These are phyloP conservation scores for Etheostoma spectabile DNA, from an alignment of 2,113 vertebrate genomes.

Conservation along the genomic window DNA sequence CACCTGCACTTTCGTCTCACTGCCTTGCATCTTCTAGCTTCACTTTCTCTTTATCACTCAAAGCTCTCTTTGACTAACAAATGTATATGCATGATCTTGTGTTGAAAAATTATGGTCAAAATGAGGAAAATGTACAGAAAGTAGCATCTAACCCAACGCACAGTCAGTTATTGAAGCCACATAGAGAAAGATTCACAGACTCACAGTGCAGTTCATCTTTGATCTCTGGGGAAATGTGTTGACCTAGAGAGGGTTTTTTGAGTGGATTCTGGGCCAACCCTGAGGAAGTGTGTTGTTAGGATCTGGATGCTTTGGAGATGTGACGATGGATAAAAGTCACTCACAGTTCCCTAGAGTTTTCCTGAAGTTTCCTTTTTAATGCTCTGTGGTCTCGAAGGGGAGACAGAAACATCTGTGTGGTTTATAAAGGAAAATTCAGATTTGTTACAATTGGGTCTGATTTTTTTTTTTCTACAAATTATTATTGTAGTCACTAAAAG, in stretches of 20 bases:
- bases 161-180: neutral
- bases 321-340: constrained; percentile 55
- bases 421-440: neutral
- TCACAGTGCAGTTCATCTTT: constrained; percentile 6
- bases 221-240: constrained; percentile 25
- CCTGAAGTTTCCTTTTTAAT: constrained; percentile 17
- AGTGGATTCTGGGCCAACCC: constrained; percentile 49
- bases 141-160: neutral
- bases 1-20: constrained; percentile 49
- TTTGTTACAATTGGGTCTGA: neutral
- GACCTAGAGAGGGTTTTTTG: neutral
- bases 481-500: neutral
- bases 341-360: constrained; percentile 74
- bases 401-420: neutral
- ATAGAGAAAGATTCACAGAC: neutral
- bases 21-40: constrained; percentile 54
- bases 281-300: constrained; percentile 72
- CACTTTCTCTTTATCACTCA: constrained; percentile 43
- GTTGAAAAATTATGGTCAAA: neutral
- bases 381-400: constrained; percentile 3
- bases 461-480: neutral
- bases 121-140: neutral
- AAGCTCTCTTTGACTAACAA: constrained; percentile 51
- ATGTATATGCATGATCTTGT: neutral
- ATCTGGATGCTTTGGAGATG: constrained; percentile 54